These are phyloP conservation scores for Carassius auratus DNA, from an alignment of 2,113 vertebrate species.

Conservation along the genomic window DNA sequence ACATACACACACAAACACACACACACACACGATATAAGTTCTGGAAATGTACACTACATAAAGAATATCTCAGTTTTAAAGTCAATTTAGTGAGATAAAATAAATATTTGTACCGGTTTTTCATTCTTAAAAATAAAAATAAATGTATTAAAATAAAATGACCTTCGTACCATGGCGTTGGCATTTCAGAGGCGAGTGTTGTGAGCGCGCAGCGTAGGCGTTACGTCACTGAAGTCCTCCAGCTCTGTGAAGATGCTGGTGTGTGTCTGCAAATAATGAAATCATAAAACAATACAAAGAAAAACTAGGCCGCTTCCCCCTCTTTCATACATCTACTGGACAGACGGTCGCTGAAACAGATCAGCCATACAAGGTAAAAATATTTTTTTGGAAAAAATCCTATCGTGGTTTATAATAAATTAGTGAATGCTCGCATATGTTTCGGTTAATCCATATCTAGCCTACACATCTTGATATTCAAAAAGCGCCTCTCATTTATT, in stretches of 20 bases:
- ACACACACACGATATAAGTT: background rate
- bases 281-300: constrained; percentile 61
- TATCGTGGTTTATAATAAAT: constrained; percentile 24
- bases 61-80: background rate
- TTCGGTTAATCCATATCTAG: background rate
- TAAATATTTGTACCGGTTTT: background rate
- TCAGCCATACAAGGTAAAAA: constrained; percentile 66
- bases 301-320: constrained; percentile 25
- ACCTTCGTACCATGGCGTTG: constrained; percentile 53
- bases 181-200: constrained; percentile 56
- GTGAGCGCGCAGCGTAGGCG: constrained; percentile 71
- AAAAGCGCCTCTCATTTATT: background rate
- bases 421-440: no score
- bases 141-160: background rate
- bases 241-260: constrained; percentile 74
- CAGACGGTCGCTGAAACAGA: constrained; percentile 7
- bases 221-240: constrained; percentile 81
- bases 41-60: background rate
- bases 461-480: background rate
- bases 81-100: background rate
- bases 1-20: no score
- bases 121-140: no score
- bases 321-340: constrained; percentile 6
- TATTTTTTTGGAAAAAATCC: constrained; percentile 51
- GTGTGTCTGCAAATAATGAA: constrained; percentile 67